Evolutionary conservation across 2,113 vertebrate species (phyloP).

Genomic region (Periophthalmodon schlosseri): DNA sequence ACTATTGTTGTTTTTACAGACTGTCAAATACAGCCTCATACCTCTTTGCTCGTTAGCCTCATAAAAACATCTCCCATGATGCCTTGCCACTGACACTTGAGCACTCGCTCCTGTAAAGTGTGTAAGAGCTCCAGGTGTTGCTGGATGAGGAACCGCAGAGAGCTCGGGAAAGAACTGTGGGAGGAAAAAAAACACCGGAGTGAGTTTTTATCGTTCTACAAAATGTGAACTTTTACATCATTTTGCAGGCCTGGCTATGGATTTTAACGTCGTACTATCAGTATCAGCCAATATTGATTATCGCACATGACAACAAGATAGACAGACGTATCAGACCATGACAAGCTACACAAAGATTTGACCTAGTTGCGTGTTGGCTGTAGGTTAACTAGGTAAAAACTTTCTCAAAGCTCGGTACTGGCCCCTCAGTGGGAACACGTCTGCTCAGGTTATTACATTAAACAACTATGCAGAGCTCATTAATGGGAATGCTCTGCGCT

Average conservation of each 20-base stretch:
- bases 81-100: slow-evolving; percentile 92
- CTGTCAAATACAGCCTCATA: slow-evolving; percentile 38
- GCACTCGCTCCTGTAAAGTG: slow-evolving; percentile 89
- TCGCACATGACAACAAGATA: too few species aligned
- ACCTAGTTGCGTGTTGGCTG: background rate
- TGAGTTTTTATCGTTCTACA: background rate
- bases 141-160: slow-evolving; percentile 93
- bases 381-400: background rate
- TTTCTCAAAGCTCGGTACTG: background rate
- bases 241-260: too few species aligned
- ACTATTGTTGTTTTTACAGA: too few species aligned
- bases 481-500: slow-evolving; percentile 15
- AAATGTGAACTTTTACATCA: too few species aligned
- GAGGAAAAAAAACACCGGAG: background rate
- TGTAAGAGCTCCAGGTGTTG: slow-evolving; percentile 94
- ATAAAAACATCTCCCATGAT: slow-evolving; percentile 97
- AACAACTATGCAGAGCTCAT: slow-evolving; percentile 4
- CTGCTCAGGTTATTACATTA: slow-evolving; percentile 52
- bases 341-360: background rate
- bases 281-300: too few species aligned
- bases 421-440: slow-evolving; percentile 42
- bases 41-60: slow-evolving; percentile 93
- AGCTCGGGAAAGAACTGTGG: slow-evolving; percentile 89
- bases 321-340: too few species aligned
- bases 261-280: too few species aligned